Evolutionary conservation across 2,113 vertebrate species (phyloP).

Genomic region (Hypomesus transpacificus): DNA sequence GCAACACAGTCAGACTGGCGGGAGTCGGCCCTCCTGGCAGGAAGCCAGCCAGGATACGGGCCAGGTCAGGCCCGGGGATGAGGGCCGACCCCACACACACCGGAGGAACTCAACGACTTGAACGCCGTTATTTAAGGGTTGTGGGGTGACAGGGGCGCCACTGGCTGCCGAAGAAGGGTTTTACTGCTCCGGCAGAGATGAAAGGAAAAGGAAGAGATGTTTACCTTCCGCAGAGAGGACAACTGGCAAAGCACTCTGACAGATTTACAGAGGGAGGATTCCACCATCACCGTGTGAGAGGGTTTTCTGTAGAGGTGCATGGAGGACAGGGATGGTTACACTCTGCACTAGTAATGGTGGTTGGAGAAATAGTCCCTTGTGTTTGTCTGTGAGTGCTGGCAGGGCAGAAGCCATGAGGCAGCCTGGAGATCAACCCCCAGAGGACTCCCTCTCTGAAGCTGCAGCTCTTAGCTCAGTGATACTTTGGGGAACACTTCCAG

Average conservation of each 20-base stretch:
- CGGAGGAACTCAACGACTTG: conserved; percentile 18
- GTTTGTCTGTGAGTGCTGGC: too few species aligned
- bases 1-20: conserved; percentile 9
- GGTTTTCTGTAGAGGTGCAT: conserved; percentile 33
- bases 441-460: too few species aligned
- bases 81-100: conserved; percentile 20
- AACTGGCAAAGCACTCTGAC: conserved; percentile 28
- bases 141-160: conserved; percentile 4
- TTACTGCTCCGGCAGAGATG: conserved; percentile 30
- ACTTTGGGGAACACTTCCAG: too few species aligned
- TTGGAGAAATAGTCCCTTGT: conserved; percentile 15
- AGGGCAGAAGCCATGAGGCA: too few species aligned
- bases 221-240: conserved; percentile 33
- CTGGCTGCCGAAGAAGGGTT: conserved; percentile 21
- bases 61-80: conserved; percentile 1
- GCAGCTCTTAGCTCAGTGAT: too few species aligned
- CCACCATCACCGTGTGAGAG: conserved; percentile 53
- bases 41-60: conserved; percentile 26
- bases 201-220: conserved; percentile 34
- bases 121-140: conserved; percentile 18
- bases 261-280: conserved; percentile 65
- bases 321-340: conserved; percentile 48
- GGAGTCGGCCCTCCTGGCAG: conserved; percentile 27
- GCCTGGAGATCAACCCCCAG: too few species aligned
- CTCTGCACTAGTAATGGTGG: conserved; percentile 55